Conservation (phyloP, 2,113 vertebrate species). For the Zosterops lateralis region DNA sequence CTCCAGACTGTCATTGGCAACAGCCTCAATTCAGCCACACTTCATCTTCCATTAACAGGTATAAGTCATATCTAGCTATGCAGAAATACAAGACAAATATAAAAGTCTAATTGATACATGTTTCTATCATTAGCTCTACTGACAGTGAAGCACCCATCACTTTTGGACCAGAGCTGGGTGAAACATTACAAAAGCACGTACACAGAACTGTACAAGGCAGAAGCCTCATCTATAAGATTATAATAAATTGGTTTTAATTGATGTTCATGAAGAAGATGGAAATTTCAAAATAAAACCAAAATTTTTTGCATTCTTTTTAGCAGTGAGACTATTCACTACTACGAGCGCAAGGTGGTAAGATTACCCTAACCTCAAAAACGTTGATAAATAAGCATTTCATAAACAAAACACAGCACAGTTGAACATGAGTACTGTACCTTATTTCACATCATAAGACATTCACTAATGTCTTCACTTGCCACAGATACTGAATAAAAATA, state of each 20-base stretch:
- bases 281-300: neutral
- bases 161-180: neutral
- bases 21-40: neutral
- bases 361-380: neutral
- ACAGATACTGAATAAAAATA: neutral
- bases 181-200: neutral
- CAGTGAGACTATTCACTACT: neutral
- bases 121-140: neutral
- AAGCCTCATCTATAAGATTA: neutral
- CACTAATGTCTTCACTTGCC: neutral
- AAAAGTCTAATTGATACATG: neutral
- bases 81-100: neutral
- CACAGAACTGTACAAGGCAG: neutral
- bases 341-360: fast-evolving
- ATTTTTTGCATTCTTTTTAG: neutral
- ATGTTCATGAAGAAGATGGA: neutral
- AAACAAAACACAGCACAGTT: neutral
- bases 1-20: neutral
- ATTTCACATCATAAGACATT: neutral
- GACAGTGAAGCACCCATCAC: neutral
- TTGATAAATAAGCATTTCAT: neutral
- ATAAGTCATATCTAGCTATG: neutral
- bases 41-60: neutral
- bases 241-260: neutral
- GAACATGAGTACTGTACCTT: neutral